Base-by-base conservation (phyloP, 53 echinoderm and acorn worm genomes). In the Echinarachnius parma region DNA sequence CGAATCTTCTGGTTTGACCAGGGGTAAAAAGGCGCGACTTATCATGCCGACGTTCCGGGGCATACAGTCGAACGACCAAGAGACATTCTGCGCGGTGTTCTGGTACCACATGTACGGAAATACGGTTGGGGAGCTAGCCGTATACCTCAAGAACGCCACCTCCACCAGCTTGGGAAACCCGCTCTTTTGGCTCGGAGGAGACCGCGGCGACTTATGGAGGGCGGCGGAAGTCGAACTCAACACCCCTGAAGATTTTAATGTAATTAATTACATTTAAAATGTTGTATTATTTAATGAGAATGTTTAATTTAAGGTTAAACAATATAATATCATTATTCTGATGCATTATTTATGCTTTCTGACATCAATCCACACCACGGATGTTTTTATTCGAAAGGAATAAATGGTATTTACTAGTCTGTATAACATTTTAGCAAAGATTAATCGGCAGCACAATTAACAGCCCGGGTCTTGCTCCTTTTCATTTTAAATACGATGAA, bases 61-160 rank as follows among this genome's bases (percentile, higher is more conserved):
- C 25, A 74, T 83, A 33, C 75, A 48, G n/a, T 58, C 72, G 21
- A 79, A 75, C 47, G 74, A 72, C 44, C 27, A 24, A 9, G 74
- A 72, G 57, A 55, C 74, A 0, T 72, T 72, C 57, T 93, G 93
- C 39, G 78, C 86, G 1, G 36, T 82, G 14, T 89, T 89, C 24
- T 93, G 89, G 89, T 93, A 93, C 31, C 93, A 93, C 28, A 89
- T 89, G 84, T 93, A 74, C 29, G 94, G 94, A 1, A 9, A 19
- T 3, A 54, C 67, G 21, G 64, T 94, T 0, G 94, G 60, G 21
- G 80, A 84, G 4, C 44, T 90, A 15, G 69, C 60, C 56, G 81
- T 94, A 7, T 88, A 83, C 57, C 42, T 80, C 9, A 78, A 68
- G 14, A 90, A 87, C 59, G 59, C 68, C 21, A 80, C 81, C 9